phyloP scores from a whole-genome alignment of 92 coral and sea anemone genomes.

The Ricordea florida region DNA sequence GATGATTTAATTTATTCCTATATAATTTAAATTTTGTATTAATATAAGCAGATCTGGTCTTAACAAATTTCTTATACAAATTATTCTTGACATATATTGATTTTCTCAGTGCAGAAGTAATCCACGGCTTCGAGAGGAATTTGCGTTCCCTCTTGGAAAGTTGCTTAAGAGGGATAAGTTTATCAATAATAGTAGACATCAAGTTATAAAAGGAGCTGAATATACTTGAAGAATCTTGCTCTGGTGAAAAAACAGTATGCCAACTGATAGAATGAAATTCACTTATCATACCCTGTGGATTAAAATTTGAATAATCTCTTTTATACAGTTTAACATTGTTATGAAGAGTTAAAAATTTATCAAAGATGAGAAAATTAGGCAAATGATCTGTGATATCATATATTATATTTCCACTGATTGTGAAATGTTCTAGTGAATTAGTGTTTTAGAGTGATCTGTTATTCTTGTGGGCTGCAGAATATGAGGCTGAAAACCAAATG shows the following conservation, averaged over 20 bases:
- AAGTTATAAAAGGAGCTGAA: slow-evolving; percentile 49
- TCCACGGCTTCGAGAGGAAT: not conserved
- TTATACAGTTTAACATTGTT: slow-evolving; percentile 30
- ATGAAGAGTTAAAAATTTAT: slow-evolving; percentile 38
- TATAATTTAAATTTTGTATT: too few species aligned
- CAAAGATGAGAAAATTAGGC: slow-evolving; percentile 57
- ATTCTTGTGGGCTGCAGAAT: slow-evolving; percentile 45
- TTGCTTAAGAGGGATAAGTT: slow-evolving; percentile 44
- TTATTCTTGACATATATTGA: not conserved
- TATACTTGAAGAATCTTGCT: slow-evolving; percentile 34
- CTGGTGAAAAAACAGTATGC: not conserved
- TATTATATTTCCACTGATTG: slow-evolving; percentile 55
- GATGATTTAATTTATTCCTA: too few species aligned
- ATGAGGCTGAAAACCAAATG: slow-evolving; percentile 18
- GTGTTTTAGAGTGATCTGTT: slow-evolving; percentile 48
- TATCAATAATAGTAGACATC: slow-evolving; percentile 49
- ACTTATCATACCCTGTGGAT: slow-evolving; percentile 5
- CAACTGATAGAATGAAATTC: slow-evolving; percentile 5
- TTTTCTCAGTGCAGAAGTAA: not conserved
- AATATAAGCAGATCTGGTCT: too few species aligned
- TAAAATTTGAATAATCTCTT: slow-evolving; percentile 39
- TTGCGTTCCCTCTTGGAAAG: slow-evolving; percentile 26
- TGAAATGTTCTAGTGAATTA: slow-evolving; percentile 34
- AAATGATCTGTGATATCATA: slow-evolving; percentile 49
- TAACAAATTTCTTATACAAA: not conserved